phyloP scores from a whole-genome alignment of 2,888 invertebrate species.

The Nemotelus nigrinus region DNA sequence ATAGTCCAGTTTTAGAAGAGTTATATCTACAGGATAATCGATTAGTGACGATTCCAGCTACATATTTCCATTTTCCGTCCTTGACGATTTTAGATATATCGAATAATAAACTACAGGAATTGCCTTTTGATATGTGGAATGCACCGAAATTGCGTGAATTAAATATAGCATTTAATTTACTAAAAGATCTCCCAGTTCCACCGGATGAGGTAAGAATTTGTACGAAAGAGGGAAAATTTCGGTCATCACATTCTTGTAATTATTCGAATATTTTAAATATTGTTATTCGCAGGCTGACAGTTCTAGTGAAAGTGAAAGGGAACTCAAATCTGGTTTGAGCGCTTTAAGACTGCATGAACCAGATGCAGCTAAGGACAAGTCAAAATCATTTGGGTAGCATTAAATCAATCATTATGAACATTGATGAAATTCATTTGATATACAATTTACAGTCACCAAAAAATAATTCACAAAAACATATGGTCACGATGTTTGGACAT shows the following conservation, averaged over 20 bases:
- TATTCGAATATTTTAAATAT: neutral
- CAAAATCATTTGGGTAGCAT: conserved; percentile 25
- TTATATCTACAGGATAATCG: conserved; percentile 92
- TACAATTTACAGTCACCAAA: conserved; percentile 57
- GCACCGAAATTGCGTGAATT: conserved; percentile 87
- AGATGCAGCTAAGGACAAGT: conserved; percentile 10
- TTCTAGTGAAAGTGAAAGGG: neutral
- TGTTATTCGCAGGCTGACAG: too few relatives aligned
- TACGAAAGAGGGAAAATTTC: neutral
- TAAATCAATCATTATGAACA: neutral
- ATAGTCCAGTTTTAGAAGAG: conserved; percentile 86
- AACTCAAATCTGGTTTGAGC: conserved; percentile 8
- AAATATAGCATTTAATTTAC: conserved; percentile 87
- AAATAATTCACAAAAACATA: conserved; percentile 78
- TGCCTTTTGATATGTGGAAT: conserved; percentile 88
- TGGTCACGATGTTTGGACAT: conserved; percentile 78
- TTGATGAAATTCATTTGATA: neutral
- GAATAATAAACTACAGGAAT: conserved; percentile 86
- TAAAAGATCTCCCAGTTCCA: conserved; percentile 76
- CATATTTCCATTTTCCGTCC: conserved; percentile 82
- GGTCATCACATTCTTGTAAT: neutral
- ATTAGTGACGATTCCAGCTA: conserved; percentile 81
- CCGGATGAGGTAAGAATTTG: conserved; percentile 52
- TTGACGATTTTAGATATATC: conserved; percentile 89
- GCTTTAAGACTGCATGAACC: conserved; percentile 4